phyloP scores from a whole-genome alignment of 2,797 vertebrate genomes.

The Lagodon rhomboides region DNA sequence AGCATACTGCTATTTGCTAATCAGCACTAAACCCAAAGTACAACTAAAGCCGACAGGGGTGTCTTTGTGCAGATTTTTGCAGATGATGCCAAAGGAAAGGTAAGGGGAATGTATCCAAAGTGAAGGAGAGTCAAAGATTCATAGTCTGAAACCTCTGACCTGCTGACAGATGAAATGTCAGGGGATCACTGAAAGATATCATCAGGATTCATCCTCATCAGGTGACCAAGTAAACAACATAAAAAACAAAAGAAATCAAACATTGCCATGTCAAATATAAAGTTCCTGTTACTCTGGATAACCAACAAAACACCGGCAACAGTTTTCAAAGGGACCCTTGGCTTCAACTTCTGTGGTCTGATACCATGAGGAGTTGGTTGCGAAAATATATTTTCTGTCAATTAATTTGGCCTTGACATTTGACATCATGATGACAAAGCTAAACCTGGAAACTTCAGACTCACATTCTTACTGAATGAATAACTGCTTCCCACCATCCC shows the following conservation, averaged over 20 bases:
- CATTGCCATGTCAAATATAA: too few relatives aligned
- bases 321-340: not conserved
- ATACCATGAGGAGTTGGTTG: not conserved
- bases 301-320: not conserved
- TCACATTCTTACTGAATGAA: constrained; percentile 6
- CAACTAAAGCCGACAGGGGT: not conserved
- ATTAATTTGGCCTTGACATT: not conserved
- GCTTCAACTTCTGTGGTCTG: not conserved
- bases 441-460: constrained; percentile 6
- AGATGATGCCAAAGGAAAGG: not conserved
- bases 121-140: not conserved
- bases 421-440: not conserved
- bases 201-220: not conserved
- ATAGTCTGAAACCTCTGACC: not conserved
- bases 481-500: constrained; percentile 4
- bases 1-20: not conserved
- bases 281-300: too few relatives aligned
- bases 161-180: not conserved
- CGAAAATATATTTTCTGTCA: not conserved
- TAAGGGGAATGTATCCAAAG: not conserved
- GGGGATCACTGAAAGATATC: not conserved
- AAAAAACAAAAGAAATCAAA: not conserved
- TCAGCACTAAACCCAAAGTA: not conserved
- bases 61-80: not conserved
- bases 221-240: too few relatives aligned